phyloP scores from a whole-genome alignment of 2,797 vertebrate species.

The Alcedo quadribrachys region DNA sequence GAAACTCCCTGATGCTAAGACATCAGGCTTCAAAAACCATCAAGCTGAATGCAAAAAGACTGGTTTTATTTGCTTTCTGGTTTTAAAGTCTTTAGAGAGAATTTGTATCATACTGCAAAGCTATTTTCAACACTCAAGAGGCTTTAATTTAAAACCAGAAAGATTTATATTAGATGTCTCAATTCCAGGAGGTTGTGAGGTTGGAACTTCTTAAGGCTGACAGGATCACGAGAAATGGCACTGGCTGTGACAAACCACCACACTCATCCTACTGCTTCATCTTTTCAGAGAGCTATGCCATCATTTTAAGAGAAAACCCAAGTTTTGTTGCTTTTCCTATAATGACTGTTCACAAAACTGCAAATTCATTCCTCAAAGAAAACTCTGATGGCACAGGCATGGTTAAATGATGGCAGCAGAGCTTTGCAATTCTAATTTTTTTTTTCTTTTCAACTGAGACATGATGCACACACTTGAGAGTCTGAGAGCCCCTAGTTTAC shows the following conservation, averaged over 20 bases:
- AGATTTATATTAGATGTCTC: background rate
- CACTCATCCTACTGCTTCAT: background rate
- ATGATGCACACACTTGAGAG: background rate
- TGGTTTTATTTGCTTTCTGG: background rate
- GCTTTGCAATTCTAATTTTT: background rate
- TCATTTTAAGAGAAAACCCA: background rate
- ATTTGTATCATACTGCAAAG: background rate
- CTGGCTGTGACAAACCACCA: background rate
- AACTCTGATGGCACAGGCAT: background rate
- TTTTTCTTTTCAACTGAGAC: background rate
- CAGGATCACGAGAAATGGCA: background rate
- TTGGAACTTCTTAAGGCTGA: background rate
- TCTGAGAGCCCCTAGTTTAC: background rate
- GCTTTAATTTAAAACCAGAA: background rate
- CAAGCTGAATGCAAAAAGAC: background rate
- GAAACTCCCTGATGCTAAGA: background rate
- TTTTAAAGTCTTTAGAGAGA: background rate
- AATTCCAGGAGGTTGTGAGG: background rate
- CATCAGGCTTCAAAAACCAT: background rate
- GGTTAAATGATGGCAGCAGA: background rate
- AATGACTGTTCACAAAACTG: background rate
- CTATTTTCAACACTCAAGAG: background rate
- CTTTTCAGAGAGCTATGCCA: background rate
- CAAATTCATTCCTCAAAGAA: background rate
- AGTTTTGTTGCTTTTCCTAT: background rate